Evolutionary conservation across 2,797 vertebrate genomes (phyloP), one percentile per base, ranked within the genome.

Genomic region (Triplophysa yarkandensis): DNA sequence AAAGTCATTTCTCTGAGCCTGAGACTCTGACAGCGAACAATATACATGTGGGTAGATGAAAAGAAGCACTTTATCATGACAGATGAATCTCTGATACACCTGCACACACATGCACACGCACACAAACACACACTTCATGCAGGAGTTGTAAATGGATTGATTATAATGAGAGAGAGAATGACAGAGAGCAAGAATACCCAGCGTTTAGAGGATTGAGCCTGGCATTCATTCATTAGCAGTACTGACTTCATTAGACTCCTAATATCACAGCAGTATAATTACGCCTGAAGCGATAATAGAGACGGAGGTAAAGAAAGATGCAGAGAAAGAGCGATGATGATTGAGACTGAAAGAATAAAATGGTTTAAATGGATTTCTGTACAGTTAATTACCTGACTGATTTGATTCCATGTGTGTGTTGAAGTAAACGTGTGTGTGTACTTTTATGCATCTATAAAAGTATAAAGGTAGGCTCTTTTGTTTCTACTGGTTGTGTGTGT

Each of bases 221-320:
- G 43, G 60, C 32, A 48, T 68, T 67, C 68, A 71, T 79, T 71
- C 48, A 80, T 77, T 63, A 80, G 68, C 57, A 6, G 50, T 25
- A 32, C 62, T 46, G 62, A 58, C 68, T 76, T 80, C 62, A 71
- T 72, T 71, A 80, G 46, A 58, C 54, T 52, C 25, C 46, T 71
- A 62, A 67, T 43, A 27, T 76, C 62, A 71, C 62, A 62, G 13
- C 62, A 55, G 60, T 28, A 68, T 55, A 65, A 65, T 74, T 74
- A 74, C 46, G 48, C 27, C 71, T 57, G 62, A 46, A 74, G 62
- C 25, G 8, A 65, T 57, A 55, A 72, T 72, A 54, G n/a, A 63
- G 70, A 64, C 36, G 46, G 19, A 74, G 71, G 54, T 71, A 44
- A 71, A 80, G 70, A 64, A 71, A 54, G 43, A 52, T 28, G 36